These are phyloP conservation scores for Melanogrammus aeglefinus DNA, from an alignment of 2,797 vertebrate genomes.

Conservation along the genomic window DNA sequence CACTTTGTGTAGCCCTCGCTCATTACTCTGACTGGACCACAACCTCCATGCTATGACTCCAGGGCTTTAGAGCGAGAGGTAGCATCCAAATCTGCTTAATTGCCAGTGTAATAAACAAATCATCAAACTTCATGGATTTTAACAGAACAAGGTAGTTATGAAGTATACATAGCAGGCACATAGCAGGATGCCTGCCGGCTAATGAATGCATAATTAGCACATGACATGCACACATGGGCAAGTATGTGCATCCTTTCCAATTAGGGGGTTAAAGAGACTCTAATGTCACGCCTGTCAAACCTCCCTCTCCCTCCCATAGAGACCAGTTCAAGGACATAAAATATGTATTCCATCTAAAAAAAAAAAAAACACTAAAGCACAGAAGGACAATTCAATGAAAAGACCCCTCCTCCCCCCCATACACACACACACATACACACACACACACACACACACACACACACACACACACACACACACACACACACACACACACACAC, in stretches of 20 bases:
- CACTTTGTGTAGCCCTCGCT: background rate
- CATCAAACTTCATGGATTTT: no score
- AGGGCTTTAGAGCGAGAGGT: background rate
- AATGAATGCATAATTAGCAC: background rate
- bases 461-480: slow-evolving; percentile 74
- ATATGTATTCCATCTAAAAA: background rate
- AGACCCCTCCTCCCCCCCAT: background rate
- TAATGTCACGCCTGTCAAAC: background rate
- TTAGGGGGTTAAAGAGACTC: background rate
- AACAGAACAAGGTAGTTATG: background rate
- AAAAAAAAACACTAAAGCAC: background rate
- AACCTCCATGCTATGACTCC: background rate
- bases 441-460: background rate
- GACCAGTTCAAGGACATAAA: background rate
- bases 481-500: slow-evolving; percentile 48
- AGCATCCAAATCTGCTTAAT: background rate
- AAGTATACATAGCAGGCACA: background rate
- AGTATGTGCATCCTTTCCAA: slow-evolving; percentile 1
- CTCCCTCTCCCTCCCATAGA: background rate
- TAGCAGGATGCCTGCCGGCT: background rate
- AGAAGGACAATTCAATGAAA: background rate
- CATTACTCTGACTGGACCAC: background rate
- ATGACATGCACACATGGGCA: background rate
- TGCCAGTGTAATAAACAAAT: background rate
- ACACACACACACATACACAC: background rate